phyloP scores from a whole-genome alignment of 1,140 invertebrate species.

The Bicyclus anynana region DNA sequence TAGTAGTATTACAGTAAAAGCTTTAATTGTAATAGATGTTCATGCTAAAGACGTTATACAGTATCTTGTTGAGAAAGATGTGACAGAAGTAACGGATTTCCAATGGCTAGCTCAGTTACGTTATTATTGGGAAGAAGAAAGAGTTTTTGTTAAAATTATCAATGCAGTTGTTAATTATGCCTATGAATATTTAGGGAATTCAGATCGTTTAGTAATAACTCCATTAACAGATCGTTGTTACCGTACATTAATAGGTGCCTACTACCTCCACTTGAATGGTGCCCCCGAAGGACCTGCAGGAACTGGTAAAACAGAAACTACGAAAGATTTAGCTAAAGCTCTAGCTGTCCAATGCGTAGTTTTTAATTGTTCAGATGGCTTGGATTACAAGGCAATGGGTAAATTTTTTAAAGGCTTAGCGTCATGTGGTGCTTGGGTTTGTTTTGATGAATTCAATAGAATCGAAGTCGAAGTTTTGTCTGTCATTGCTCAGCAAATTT shows the following conservation, averaged over 20 bases:
- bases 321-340: conserved; percentile 93
- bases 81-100: conserved; percentile 88
- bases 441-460: conserved; percentile 95
- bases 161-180: conserved; percentile 92
- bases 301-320: conserved; percentile 97
- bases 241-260: conserved; percentile 91
- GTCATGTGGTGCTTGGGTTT: conserved; percentile 94
- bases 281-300: conserved; percentile 94
- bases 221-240: conserved; percentile 93
- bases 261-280: conserved; percentile 91
- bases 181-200: conserved; percentile 95
- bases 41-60: conserved; percentile 93
- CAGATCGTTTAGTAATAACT: conserved; percentile 88
- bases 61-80: conserved; percentile 83
- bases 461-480: conserved; percentile 95
- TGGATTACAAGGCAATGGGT: conserved; percentile 96
- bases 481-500: conserved; percentile 91
- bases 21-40: conserved; percentile 94
- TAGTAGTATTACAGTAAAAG: conserved; percentile 87
- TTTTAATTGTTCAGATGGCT: conserved; percentile 94
- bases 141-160: conserved; percentile 89
- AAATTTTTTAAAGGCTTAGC: conserved; percentile 93
- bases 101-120: conserved; percentile 94
- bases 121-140: conserved; percentile 93
- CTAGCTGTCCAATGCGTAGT: conserved; percentile 94